phyloP scores from a whole-genome alignment of 2,113 vertebrate genomes.

The Ammodytes marinus region DNA sequence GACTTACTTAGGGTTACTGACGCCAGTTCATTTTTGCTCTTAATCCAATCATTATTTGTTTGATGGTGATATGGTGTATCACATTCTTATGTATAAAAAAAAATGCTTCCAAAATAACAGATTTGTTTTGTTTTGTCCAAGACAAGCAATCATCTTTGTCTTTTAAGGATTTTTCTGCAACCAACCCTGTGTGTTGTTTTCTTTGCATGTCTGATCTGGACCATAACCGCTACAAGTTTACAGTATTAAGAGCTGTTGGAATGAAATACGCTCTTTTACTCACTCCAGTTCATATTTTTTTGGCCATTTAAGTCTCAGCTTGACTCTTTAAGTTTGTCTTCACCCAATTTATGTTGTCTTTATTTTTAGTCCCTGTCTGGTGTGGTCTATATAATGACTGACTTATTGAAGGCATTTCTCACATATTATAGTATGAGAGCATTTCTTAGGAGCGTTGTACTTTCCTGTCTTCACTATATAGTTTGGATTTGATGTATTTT shows the following conservation, averaged over 20 bases:
- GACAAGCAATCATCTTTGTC: constrained; percentile 5
- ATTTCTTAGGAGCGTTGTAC: constrained; percentile 41
- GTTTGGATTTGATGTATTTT: constrained; percentile 14
- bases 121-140: neutral
- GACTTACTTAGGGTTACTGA: constrained; percentile 32
- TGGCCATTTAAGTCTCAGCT: neutral
- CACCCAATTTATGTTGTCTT: neutral
- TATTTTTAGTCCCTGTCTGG: constrained; percentile 12
- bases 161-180: constrained; percentile 2
- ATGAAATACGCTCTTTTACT: constrained; percentile 19
- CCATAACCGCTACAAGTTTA: constrained; percentile 40
- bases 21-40: neutral
- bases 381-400: constrained; percentile 7
- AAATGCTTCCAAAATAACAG: neutral
- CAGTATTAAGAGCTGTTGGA: constrained; percentile 25
- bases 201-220: constrained; percentile 38
- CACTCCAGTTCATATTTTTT: constrained; percentile 15
- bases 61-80: neutral
- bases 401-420: constrained; percentile 31
- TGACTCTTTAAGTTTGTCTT: neutral
- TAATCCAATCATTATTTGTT: neutral
- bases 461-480: neutral
- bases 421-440: constrained; percentile 23
- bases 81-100: neutral
- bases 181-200: neutral